Base-by-base conservation (phyloP, 2,888 invertebrate genomes). In the Ceraclea dissimilis region DNA sequence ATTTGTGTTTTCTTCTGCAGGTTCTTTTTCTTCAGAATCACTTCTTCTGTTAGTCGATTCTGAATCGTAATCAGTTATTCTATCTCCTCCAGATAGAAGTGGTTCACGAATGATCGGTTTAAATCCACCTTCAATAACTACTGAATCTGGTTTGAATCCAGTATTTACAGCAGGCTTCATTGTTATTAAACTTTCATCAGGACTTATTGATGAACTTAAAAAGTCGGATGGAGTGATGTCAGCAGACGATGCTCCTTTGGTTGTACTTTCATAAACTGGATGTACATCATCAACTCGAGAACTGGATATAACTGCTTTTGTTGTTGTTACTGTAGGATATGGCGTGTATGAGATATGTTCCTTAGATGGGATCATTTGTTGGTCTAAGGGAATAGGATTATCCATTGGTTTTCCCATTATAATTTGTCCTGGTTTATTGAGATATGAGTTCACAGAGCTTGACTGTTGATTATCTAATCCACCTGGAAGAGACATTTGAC, bases 61-160 rank as follows among this genome's bases (percentile, higher is more conserved):
- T n/a, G 67, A 67, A 22, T 67, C 67, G 20, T 61, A 63, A 52
- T 61, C 58, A 2, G 76, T 68, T 59, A 80, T 76, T 64, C 80
- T 73, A 54, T 82, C 79, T 67, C 81, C 77, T 20, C 73, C 72
- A 49, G 77, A 72, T 71, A 72, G 77, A 56, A 73, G 65, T 44
- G 71, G 76, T 68, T 80, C 81, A 52, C 79, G 73, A 8, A 86
- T 79, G 19, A 91, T 90, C 0, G 92, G 91, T 62, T 85, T 88
- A 66, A 92, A 92, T 0, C 91, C 91, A 56, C 88, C 84, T 71
- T 92, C 91, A 13, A 91, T 84, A 0, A 90, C 85, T 4, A 92
- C 84, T 0, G 88, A 85, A 63, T 84, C 84, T 0, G 90, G 90
- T 67, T 88, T 84, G 64, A 92, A 92, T 0, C 90, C 89, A 1